Base-by-base conservation (phyloP, 2,113 vertebrate genomes). In the Tringa solitaria region DNA sequence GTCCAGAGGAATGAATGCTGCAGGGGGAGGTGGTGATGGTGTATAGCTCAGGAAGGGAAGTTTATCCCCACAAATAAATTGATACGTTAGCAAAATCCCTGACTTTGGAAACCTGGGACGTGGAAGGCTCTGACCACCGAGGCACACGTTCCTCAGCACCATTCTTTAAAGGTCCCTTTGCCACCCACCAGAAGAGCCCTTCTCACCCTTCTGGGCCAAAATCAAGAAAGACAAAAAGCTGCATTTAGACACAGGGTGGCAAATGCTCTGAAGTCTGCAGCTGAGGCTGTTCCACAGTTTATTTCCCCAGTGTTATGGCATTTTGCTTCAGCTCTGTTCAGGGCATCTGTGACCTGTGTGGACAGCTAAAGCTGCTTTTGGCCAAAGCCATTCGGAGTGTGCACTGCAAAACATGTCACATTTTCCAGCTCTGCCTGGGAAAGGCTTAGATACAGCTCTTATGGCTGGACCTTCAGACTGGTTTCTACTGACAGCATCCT, bases 221-320 rank as follows among this genome's bases (percentile, higher is more conserved):
- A 41, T 14, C 37, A n/a, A 35, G 63, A 10, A 12, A 26, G 43
- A 37, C 27, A 15, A 73, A 26, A 59, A 53, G 46, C 60, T 59
- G 22, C 4, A 2, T 50, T 65, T 39, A 39, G 43, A 12, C 32
- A 3, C 23, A 20, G 12, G 26, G 57, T 37, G 37, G 10, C 9
- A 8, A 48, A 61, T 23, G 26, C 15, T 72, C 43, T 37, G 1
- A 51, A 7, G 3, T 14, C 54, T 69, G 59, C 33, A 51, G 53
- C 50, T 27, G 61, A 43, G 64, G 39, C 75, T 32, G 19, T 43
- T 37, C 23, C 79, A 59, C 35, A 37, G 48, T 26, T 56, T 28
- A 0, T 0, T 5, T 41, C 8, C 24, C 33, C 57, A 5, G 12
- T 3, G n/a, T 17, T 15, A n/a, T 64, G n/a, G 19, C 13, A 2